Evolutionary conservation across 2,113 vertebrate genomes (phyloP), one percentile per base, ranked within the genome.

Genomic region (Neolamprologus caudopunctatus): DNA sequence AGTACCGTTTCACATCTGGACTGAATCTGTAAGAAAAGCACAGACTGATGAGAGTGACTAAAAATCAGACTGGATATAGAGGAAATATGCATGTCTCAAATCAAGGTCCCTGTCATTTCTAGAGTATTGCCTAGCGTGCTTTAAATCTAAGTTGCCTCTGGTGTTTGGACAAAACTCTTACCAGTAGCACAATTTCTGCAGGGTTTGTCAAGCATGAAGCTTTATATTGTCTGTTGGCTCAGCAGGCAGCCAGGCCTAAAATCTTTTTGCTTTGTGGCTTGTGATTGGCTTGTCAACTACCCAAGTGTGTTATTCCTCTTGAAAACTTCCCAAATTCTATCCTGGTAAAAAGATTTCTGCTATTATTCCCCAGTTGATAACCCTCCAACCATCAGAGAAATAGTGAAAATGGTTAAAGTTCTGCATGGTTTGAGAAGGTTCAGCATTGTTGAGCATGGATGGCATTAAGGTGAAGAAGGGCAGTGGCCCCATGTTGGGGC

Each of bases 381-480:
- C 13, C 82, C 81, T 87, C 86, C 92, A 89, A 51, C 58, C 82
- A 71, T 85, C 83, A 78, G 71, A 79, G 80, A 87, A 81, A 89
- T 82, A 89, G 61, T 78, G 80, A 93, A 88, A 93, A 89, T 87
- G 87, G 57, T 92, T 91, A 14, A 51, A 57, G 92, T 96, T 96
- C 93, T 93, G 93, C 91, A 88, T 92, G 91, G 91, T 68, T 94
- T 90, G 86, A 91, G 88, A 85, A 83, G 92, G 93, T 95, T 95
- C 93, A 91, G 93, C 91, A 81, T 92, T 75, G 55, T 88, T 93
- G 92, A 92, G 84, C 84, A 45, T 81, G 87, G 93, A 91, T 93
- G 94, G 85, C 93, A 93, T 95, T 94, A 87, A 42, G 68, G 80
- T 88, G 81, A 88, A 88, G 92, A 91, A 91, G 93, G 94, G 90